Conservation (phyloP, 2,113 vertebrate genomes). For the Toxotes jaculatrix region DNA sequence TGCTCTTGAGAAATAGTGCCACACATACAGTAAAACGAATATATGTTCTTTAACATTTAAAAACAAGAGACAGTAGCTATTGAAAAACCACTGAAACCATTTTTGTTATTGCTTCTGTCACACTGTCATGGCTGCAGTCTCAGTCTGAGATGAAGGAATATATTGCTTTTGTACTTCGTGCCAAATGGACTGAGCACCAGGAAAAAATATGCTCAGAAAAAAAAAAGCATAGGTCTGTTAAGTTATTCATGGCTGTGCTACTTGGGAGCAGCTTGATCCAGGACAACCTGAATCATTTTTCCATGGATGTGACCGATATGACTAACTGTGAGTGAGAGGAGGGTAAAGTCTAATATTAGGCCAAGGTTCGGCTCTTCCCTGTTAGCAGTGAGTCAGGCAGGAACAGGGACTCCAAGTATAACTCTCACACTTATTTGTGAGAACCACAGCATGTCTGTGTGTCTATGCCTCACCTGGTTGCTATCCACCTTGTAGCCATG, state of each 20-base stretch:
- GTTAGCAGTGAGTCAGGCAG: constrained; percentile 19
- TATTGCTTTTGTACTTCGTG: neutral
- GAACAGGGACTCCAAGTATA: neutral
- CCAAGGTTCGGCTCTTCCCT: constrained; percentile 6
- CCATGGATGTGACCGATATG: constrained; percentile 3
- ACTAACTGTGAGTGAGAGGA: neutral
- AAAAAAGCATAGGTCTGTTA: neutral
- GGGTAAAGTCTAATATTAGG: constrained; percentile 34
- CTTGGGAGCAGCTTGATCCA: neutral
- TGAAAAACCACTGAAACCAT: neutral
- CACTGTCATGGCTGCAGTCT: neutral
- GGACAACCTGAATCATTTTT: constrained; percentile 2
- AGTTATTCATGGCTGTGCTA: neutral
- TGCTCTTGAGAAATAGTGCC: neutral
- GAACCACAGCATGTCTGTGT: neutral
- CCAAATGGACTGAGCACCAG: neutral
- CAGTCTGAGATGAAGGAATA: neutral
- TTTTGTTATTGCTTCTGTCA: neutral
- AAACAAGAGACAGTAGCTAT: neutral
- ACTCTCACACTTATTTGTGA: constrained; percentile 13
- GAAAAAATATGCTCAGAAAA: neutral
- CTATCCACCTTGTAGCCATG: constrained; percentile 95
- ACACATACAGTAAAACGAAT: constrained; percentile 1
- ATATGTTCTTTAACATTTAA: neutral
- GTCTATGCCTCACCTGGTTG: constrained; percentile 89